A percentile compares a stretch with the other conserved stretches of the same genome.
Conservation (phyloP, 2,888 invertebrate genomes). For the Griposia aprilina region DNA sequence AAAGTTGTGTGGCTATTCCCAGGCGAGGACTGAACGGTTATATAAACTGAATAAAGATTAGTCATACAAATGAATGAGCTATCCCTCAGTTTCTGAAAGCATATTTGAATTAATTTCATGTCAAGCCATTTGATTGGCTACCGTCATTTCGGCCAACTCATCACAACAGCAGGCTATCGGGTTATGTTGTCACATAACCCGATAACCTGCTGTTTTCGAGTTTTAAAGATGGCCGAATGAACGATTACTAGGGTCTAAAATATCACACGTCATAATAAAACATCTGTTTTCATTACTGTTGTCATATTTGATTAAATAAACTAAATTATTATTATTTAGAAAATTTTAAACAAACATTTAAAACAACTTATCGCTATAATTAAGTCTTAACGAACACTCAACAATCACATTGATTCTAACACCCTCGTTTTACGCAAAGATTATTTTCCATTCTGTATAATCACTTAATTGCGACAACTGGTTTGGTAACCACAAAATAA, state of each 20-base stretch:
- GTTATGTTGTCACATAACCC: too few relatives aligned
- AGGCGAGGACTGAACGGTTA: not conserved
- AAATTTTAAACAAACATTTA: not conserved
- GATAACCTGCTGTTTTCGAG: too few relatives aligned
- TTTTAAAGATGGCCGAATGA: not conserved
- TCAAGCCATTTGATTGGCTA: not conserved
- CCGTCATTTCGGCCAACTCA: not conserved
- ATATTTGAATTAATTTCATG: not conserved
- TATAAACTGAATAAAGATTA: constrained; percentile 15
- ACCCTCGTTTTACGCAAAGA: not conserved
- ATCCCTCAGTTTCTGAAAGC: not conserved
- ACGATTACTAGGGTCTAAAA: not conserved
- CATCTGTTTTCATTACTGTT: not conserved
- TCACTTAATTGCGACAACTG: not conserved
- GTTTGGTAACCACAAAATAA: not conserved
- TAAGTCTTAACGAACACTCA: not conserved
- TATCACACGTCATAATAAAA: not conserved
- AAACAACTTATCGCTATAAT: not conserved
- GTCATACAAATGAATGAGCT: constrained; percentile 13
- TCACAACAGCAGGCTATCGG: not conserved
- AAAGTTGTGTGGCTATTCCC: constrained; percentile 4
- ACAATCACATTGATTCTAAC: not conserved
- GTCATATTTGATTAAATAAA: not conserved
- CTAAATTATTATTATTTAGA: not conserved
- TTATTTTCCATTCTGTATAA: not conserved